Evolutionary conservation across 2,888 invertebrate species (phyloP).

Genomic region (Melinaea marsaeus): DNA sequence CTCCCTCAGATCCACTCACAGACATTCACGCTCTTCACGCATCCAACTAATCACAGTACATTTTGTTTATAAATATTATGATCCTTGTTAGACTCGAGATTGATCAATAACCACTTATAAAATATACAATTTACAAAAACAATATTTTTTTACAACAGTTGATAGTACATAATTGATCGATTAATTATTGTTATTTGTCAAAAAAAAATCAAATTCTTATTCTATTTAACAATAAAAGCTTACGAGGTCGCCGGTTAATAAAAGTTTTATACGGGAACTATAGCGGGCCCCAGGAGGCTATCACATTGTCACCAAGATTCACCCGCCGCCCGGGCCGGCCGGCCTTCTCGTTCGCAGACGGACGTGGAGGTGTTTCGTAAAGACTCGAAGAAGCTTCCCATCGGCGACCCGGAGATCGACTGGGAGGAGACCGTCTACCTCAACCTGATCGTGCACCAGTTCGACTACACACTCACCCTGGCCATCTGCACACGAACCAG

Average conservation of each 20-base stretch:
- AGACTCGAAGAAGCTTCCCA: slow-evolving; percentile 97
- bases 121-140: slow-evolving; percentile 68
- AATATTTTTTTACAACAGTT: slow-evolving; percentile 54
- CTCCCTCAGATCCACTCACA: slow-evolving; percentile 15
- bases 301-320: slow-evolving; percentile 41
- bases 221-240: slow-evolving; percentile 65
- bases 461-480: slow-evolving; percentile 97
- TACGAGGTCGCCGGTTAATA: slow-evolving; percentile 46
- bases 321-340: slow-evolving; percentile 33
- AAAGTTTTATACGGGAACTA: slow-evolving; percentile 42
- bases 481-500: slow-evolving; percentile 99
- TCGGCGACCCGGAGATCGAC: slow-evolving; percentile 96
- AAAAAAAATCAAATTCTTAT: slow-evolving; percentile 50
- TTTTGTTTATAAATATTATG: slow-evolving; percentile 66
- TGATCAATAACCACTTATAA: slow-evolving; percentile 67
- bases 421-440: slow-evolving; percentile 99
- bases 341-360: slow-evolving; percentile 79
- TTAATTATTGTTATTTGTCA: slow-evolving; percentile 51
- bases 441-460: slow-evolving; percentile 98
- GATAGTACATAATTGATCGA: slow-evolving; percentile 51
- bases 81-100: slow-evolving; percentile 58
- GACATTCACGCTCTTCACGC: slow-evolving; percentile 33
- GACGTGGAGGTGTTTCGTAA: slow-evolving; percentile 98
- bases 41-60: slow-evolving; percentile 64
- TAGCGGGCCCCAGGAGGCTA: slow-evolving; percentile 35